These are phyloP conservation scores for Ispidina picta DNA, from an alignment of 2,797 vertebrate genomes.

Conservation along the genomic window DNA sequence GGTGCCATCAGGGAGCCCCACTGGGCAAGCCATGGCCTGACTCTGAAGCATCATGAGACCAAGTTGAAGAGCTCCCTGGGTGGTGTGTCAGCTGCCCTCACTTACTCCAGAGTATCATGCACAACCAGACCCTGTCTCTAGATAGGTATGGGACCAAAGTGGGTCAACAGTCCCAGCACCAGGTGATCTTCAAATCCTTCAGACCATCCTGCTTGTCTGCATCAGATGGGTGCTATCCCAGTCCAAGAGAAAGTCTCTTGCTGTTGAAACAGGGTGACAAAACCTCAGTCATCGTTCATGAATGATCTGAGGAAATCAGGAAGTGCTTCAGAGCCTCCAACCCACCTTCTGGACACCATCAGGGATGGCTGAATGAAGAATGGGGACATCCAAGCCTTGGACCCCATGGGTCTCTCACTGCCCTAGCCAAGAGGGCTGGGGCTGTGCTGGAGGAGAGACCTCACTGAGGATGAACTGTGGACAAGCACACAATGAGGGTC, in stretches of 20 bases:
- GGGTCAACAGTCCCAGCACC: not conserved
- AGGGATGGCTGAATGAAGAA: too few species aligned
- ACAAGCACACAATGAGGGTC: not conserved
- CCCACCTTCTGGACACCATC: not conserved
- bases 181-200: not conserved
- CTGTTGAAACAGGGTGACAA: not conserved
- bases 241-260: not conserved
- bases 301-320: not conserved
- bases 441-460: too few species aligned
- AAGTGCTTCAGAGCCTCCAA: not conserved
- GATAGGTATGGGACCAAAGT: not conserved
- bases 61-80: not conserved
- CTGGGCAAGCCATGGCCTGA: not conserved
- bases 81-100: not conserved
- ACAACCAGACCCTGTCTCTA: fast-evolving
- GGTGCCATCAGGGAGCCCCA: not conserved
- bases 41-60: fast-evolving
- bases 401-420: too few species aligned
- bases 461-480: fast-evolving
- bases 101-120: fast-evolving
- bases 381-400: too few species aligned
- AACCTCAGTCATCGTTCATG: not conserved
- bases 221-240: fast-evolving
- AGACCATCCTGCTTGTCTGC: not conserved
- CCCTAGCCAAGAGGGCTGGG: too few species aligned